These are phyloP conservation scores for Mesorhabditis sp. DNA, from an alignment of 2,888 invertebrate genomes.

Conservation along the genomic window DNA sequence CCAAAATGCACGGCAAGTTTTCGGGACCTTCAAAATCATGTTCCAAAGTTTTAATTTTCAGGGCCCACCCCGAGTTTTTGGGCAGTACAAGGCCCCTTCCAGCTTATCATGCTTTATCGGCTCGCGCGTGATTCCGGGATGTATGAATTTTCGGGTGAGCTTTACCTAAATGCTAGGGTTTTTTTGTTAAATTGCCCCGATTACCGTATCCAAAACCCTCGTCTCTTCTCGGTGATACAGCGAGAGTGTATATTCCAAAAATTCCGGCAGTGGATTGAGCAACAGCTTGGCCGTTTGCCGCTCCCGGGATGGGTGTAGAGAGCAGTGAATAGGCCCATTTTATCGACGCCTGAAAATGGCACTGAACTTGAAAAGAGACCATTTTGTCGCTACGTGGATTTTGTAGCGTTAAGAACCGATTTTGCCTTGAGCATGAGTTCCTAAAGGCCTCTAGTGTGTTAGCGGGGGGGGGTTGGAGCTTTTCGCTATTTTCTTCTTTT, in stretches of 20 bases:
- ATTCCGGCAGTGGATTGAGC: background rate
- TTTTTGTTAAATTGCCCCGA: background rate
- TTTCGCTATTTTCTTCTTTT: too few species aligned
- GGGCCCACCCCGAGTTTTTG: background rate
- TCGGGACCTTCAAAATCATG: background rate
- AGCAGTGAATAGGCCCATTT: background rate
- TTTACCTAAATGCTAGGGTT: background rate
- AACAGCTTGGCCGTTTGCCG: background rate
- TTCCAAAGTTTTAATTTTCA: background rate
- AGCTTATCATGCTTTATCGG: background rate
- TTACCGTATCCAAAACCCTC: background rate
- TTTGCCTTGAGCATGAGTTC: too few species aligned
- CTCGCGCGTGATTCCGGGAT: background rate
- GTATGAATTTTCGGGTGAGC: background rate
- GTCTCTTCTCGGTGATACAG: background rate
- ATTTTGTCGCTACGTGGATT: too few species aligned
- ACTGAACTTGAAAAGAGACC: background rate
- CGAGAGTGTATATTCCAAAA: background rate
- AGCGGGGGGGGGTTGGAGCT: too few species aligned
- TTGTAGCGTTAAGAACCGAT: too few species aligned
- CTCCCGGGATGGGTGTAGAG: background rate
- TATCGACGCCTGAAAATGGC: background rate
- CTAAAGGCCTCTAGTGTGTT: too few species aligned
- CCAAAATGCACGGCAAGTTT: background rate
- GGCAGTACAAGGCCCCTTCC: constrained; percentile 2